phyloP scores from a whole-genome alignment of 92 coral and sea anemone species.

The Epizoanthus illoricatus region DNA sequence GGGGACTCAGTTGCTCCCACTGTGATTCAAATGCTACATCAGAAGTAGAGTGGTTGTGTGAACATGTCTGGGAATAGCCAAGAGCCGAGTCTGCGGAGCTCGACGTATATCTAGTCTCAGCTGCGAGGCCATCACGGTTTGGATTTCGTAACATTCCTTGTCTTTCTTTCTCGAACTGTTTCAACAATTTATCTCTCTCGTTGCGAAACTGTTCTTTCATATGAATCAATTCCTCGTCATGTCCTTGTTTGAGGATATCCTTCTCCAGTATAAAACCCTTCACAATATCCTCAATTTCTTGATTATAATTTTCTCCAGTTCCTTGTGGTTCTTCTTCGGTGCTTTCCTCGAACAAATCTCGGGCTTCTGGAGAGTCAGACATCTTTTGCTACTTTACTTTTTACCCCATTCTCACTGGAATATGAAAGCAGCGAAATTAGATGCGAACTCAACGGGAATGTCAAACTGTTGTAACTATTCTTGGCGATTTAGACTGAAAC shows the following conservation, averaged over 20 bases:
- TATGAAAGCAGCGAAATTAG: not conserved
- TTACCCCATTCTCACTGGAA: conserved; percentile 23
- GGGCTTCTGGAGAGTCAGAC: conserved; percentile 36
- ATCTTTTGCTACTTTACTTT: conserved; percentile 11
- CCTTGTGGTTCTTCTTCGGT: conserved; percentile 32
- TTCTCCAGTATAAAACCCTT: conserved; percentile 90
- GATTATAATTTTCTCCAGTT: conserved; percentile 58
- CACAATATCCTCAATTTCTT: conserved; percentile 85
- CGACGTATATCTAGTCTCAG: conserved; percentile 39
- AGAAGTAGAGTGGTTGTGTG: conserved; percentile 20
- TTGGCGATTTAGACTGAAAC: conserved; percentile 1
- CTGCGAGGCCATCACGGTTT: conserved; percentile 45
- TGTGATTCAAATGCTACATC: conserved; percentile 37
- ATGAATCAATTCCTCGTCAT: conserved; percentile 76
- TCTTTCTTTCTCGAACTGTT: conserved; percentile 74
- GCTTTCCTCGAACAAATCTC: conserved; percentile 55
- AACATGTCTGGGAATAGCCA: conserved; percentile 38
- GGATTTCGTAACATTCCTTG: conserved; percentile 59
- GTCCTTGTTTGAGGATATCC: conserved; percentile 87
- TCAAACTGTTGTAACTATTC: conserved; percentile 7
- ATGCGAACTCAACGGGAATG: not conserved
- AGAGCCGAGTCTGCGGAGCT: conserved; percentile 44
- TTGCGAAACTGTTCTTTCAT: conserved; percentile 74
- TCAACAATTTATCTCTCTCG: conserved; percentile 59
- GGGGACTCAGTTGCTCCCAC: conserved; percentile 37